Percentiles rank a stretch among this genome's conserved stretches.
Conservation (phyloP, 2,113 vertebrate genomes). For the Potamarius usumacintae region DNA sequence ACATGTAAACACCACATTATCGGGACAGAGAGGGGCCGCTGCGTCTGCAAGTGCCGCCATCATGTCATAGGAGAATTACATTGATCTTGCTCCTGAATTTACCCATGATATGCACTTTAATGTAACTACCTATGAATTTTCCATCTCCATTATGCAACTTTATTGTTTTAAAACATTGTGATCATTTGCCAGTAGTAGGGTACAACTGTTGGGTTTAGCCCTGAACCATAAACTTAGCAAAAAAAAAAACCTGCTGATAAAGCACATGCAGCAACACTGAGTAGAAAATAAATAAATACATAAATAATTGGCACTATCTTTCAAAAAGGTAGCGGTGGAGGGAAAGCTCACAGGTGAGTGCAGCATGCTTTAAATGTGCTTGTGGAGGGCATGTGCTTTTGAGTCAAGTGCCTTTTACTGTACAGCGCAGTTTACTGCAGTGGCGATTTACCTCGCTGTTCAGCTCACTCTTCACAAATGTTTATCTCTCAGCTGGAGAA, state of each 20-base stretch:
- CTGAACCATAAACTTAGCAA: background rate
- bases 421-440: constrained; percentile 24
- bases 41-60: no score
- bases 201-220: background rate
- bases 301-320: background rate
- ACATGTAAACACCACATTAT: no score
- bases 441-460: constrained; percentile 38
- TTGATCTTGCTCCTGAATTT: no score
- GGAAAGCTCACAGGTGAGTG: constrained; percentile 9
- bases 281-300: background rate
- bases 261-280: background rate
- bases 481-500: constrained; percentile 47
- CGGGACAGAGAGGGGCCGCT: no score
- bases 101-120: background rate
- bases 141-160: background rate
- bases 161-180: background rate
- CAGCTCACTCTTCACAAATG: constrained; percentile 36
- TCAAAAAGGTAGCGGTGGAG: background rate
- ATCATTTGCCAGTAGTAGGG: background rate
- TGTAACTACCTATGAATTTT: background rate
- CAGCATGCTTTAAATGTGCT: constrained; percentile 20
- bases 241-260: constrained; percentile 4
- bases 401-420: constrained; percentile 44
- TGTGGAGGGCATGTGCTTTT: constrained; percentile 32
- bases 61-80: no score